Base-by-base conservation (phyloP, 37 sponge, comb jelly and placozoan genomes). In the Tethya wilhelma region DNA sequence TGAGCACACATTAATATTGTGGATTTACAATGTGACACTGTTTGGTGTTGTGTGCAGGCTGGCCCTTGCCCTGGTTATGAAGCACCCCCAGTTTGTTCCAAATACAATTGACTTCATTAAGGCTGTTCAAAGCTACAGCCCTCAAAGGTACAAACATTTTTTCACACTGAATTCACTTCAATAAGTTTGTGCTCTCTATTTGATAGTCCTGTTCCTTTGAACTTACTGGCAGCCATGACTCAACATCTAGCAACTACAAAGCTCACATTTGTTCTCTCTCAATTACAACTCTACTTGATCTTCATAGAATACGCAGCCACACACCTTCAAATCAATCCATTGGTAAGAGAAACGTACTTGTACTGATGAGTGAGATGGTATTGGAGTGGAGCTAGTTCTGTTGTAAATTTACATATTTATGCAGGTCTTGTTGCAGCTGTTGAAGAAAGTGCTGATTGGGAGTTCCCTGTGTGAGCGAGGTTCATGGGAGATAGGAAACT, bases 391-490 rank as follows among this genome's bases (percentile, higher is more conserved):
- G 9, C 33, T 29, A 29, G 30, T 38, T 74, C 37, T 9, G 38
- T 12, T 56, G 22, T 22, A 1, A 2, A 56, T 17, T 53, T 5
- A 17, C 30, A 30, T 74, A 20, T n/a, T 28, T 41, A 25, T 34
- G n/a, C 40, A 86, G 86, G 79, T 86, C 1, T 34, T 86, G 73
- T 40, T 89, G 36, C 83, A 82, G 78, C 57, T 89, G 2, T 78
- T 89, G 12, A 38, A 0, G 0, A 32, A 67, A 3, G 55, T 89
- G 37, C 30, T 89, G 37, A 25, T 37, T 32, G 72, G 53, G 38
- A 77, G 73, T 19, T 53, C 70, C 17, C 72, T 89, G 14, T 82
- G 78, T 36, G 55, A 46, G 11, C 40, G 38, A 20, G 83, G 83
- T 19, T 14, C 44, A 1, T 89, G 89, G 89, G 70, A 69, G 26